These are phyloP conservation scores for Austrofundulus limnaeus DNA, from an alignment of 2,113 vertebrate species.

Conservation along the genomic window DNA sequence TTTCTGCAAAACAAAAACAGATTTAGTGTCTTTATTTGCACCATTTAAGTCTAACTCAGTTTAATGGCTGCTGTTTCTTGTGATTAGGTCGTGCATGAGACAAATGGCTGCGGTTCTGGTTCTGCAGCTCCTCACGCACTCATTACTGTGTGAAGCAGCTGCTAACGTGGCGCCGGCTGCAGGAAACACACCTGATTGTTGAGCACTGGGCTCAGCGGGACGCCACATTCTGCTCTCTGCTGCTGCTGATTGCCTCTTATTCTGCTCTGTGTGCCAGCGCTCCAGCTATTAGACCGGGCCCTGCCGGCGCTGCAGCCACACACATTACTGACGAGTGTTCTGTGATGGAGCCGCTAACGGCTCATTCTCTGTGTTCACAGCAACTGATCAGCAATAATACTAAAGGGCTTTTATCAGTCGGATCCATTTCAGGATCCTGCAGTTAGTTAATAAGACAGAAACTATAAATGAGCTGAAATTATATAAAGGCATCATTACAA, in stretches of 20 bases:
- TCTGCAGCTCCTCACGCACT: background rate
- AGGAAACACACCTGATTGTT: constrained; percentile 20
- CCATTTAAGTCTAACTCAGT: background rate
- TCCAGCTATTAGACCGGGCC: constrained; percentile 1
- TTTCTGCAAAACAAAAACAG: background rate
- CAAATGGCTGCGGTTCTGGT: background rate
- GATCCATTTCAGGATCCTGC: no score
- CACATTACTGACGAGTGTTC: background rate
- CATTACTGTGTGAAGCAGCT: background rate
- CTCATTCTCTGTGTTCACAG: background rate
- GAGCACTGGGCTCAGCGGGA: constrained; percentile 9
- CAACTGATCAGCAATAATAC: background rate
- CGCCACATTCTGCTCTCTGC: background rate
- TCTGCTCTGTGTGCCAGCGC: background rate
- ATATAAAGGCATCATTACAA: no score
- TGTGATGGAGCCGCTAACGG: constrained; percentile 2
- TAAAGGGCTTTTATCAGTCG: background rate
- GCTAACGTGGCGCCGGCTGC: background rate
- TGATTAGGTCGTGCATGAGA: background rate
- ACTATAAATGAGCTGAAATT: no score
- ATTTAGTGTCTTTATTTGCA: background rate
- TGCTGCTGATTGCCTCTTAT: constrained; percentile 5
- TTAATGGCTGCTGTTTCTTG: background rate
- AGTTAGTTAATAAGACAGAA: no score
- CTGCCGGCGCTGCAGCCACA: no score